Evolutionary conservation across 2,113 vertebrate genomes (phyloP), one percentile per base, ranked within the genome.

Genomic region (Tyto alba): DNA sequence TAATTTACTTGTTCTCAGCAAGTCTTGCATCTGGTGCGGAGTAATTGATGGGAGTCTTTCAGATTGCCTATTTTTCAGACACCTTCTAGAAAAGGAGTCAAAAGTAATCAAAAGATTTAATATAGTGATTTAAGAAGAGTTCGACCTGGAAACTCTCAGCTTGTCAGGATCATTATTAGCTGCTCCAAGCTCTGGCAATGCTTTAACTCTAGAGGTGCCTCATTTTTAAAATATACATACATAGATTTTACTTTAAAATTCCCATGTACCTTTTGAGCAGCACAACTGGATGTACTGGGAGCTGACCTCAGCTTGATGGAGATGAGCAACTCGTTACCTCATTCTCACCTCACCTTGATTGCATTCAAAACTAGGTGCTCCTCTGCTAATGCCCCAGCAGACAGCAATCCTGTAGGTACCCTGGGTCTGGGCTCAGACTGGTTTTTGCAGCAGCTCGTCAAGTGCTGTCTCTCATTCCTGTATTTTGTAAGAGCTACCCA

Each of bases 1-100:
- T 41, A 82, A 74, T 91, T 69, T 41, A 5, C 21, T 79, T 85
- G 76, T 88, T 88, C 41, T 77, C 36, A 73, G 30, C 29, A 53
- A 76, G 50, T 38, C 71, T 82, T 72, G 48, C 30, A 60, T 63
- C 76, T 4, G 2, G 30, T 77, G 38, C 25, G 7, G 69, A 47
- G 53, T 34, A 90, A 94, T 83, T 57, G 59, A 77, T 86, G 66
- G 56, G 16, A 76, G 38, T 69, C 57, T 85, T 84, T 87, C 64
- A 60, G 45, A 48, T 34, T 30, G 38, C 76, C 38, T 59, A 12
- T 63, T 90, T 85, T 56, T 90, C 47, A 89, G 63, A 83, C 20
- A 19, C 29, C 16, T 62, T 62, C 36, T 64, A 50, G 41, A 47
- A 81, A 45, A 79, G 30, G 48, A 76, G 36, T 62, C 30, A 73